Base-by-base conservation (phyloP, 2,113 vertebrate species). In the Eptatretus burgeri region DNA sequence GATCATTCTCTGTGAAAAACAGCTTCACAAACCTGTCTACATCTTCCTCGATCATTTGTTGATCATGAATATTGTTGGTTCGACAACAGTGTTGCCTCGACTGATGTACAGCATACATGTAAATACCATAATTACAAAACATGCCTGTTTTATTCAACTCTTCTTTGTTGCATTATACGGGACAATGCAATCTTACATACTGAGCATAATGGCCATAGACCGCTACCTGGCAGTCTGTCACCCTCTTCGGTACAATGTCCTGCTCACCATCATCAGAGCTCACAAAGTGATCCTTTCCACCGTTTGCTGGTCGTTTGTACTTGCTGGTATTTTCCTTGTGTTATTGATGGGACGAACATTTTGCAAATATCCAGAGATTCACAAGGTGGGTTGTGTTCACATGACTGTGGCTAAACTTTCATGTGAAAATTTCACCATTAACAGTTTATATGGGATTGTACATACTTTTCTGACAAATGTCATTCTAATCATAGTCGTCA, bases 141-240 rank as follows among this genome's bases (percentile, higher is more conserved):
- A 9, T 20, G 56, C n/a, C n/a, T 60, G 56, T 20, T n/a, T 60
- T n/a, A 20, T 20, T n/a, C 56, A 60, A 20, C 11, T 60, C 10
- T 9, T 60, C n/a, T 10, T 20, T 20, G 56, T 60, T 20, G 9
- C n/a, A 10, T 60, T 60, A 10, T 60, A 60, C 56, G n/a, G 56
- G n/a, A 11, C 56, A 2, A n/a, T 60, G 10, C n/a, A 60, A n/a
- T 60, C n/a, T 20, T 60, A 60, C 20, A 60, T 60, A n/a, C 20
- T 60, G 9, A 17, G n/a, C 56, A 20, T 20, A n/a, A 60, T 60
- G 56, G 56, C 56, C 56, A n/a, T 60, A n/a, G 56, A 60, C 20
- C 56, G 56, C 56, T 60, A 60, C 56, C n/a, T 20, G n/a, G 56
- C 56, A n/a, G 20, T 60, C 11, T 60, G 56, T 11, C 56, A 60